These are phyloP conservation scores for Melospiza melodia DNA, from an alignment of 2,113 vertebrate species.

Conservation along the genomic window DNA sequence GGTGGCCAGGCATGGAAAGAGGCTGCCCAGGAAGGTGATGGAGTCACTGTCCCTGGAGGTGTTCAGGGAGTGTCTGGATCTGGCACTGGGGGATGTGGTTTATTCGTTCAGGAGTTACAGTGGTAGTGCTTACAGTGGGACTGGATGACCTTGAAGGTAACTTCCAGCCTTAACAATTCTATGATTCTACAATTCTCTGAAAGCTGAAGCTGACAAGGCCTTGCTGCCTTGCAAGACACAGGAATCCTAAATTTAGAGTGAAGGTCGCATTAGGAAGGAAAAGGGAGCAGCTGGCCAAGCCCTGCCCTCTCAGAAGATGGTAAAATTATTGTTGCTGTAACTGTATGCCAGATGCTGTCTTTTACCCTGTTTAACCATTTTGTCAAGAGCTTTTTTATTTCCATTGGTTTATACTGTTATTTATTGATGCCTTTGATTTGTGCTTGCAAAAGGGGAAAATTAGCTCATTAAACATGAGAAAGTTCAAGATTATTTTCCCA, in stretches of 20 bases:
- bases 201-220: not conserved
- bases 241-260: not conserved
- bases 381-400: not conserved
- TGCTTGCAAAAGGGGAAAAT: not conserved
- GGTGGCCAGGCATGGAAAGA: not conserved
- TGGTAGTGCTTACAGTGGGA: not conserved
- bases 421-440: not conserved
- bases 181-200: not conserved
- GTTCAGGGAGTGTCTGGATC: not conserved
- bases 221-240: not conserved
- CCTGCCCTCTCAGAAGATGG: not conserved
- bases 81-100: not conserved
- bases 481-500: not conserved
- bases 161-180: not conserved
- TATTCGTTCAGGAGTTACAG: fast-evolving
- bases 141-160: too few species aligned
- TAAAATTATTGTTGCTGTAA: not conserved
- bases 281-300: not conserved
- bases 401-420: not conserved
- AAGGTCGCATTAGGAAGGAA: not conserved
- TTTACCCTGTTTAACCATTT: not conserved
- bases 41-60: not conserved
- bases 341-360: not conserved
- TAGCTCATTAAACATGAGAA: not conserved
- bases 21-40: not conserved